These are phyloP conservation scores for Drosophila pegasa DNA, from an alignment of 2,888 invertebrate genomes.

Conservation along the genomic window DNA sequence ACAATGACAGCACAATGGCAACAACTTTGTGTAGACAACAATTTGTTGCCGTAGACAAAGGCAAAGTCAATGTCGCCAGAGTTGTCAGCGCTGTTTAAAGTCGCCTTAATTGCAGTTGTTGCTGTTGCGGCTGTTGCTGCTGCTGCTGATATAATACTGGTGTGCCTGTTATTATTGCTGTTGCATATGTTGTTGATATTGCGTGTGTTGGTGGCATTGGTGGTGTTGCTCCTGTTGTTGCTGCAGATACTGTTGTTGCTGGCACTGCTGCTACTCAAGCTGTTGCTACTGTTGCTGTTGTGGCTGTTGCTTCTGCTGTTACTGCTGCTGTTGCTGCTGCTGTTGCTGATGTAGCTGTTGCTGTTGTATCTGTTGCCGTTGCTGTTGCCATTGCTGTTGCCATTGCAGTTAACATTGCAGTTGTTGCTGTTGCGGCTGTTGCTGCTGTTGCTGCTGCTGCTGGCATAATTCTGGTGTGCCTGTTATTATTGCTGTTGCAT, in stretches of 20 bases:
- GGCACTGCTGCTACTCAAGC: not conserved
- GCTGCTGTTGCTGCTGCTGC: no score
- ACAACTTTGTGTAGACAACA: constrained; percentile 65
- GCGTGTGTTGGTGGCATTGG: no score
- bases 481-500: no score
- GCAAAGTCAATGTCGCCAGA: constrained; percentile 72
- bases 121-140: constrained; percentile 35
- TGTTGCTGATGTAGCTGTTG: no score
- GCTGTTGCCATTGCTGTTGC: no score
- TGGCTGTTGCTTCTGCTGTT: not conserved
- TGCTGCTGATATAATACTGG: no score
- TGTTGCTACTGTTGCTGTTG: not conserved
- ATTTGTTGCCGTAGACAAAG: constrained; percentile 70
- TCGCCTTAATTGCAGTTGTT: constrained; percentile 75
- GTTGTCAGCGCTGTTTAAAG: constrained; percentile 76
- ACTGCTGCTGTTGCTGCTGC: no score
- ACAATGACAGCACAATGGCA: constrained; percentile 32
- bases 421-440: no score
- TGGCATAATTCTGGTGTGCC: not conserved
- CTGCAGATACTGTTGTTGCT: not conserved
- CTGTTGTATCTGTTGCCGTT: no score
- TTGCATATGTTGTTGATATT: not conserved
- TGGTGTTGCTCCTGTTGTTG: not conserved
- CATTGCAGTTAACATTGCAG: no score
- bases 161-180: not conserved